Evolutionary conservation across 2,797 vertebrate genomes (phyloP).

Genomic region (Rousettus madagascariensis): DNA sequence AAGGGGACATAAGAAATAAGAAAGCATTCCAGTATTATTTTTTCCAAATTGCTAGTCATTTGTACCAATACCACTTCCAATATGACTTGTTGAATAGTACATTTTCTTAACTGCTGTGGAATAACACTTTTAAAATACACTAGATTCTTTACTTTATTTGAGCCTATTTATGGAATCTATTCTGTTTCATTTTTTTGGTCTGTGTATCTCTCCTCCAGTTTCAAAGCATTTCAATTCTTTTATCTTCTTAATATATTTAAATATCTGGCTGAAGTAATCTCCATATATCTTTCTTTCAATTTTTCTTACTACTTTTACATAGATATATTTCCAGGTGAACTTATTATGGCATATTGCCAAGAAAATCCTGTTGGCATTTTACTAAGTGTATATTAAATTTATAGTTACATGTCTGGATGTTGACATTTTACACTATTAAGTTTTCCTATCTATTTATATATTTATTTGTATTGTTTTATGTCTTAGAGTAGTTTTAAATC

Average conservation of each 20-base stretch:
- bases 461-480: neutral
- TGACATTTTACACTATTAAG: neutral
- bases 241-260: neutral
- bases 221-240: neutral
- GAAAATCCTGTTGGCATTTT: neutral
- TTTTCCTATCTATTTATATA: neutral
- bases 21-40: neutral
- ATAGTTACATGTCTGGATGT: neutral
- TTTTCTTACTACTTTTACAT: neutral
- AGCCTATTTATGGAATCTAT: neutral
- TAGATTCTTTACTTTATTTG: neutral
- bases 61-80: neutral
- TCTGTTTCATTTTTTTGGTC: neutral
- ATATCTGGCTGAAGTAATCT: neutral
- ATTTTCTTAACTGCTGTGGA: neutral
- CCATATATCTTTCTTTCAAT: too few species aligned
- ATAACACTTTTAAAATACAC: neutral
- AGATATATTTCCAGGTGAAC: neutral
- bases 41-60: neutral
- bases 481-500: neutral
- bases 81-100: neutral
- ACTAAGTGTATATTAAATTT: neutral
- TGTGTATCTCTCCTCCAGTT: neutral
- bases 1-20: neutral
- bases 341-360: neutral